Conservation (phyloP, 2,888 invertebrate genomes). For the Caenorhabditis imperialis region DNA sequence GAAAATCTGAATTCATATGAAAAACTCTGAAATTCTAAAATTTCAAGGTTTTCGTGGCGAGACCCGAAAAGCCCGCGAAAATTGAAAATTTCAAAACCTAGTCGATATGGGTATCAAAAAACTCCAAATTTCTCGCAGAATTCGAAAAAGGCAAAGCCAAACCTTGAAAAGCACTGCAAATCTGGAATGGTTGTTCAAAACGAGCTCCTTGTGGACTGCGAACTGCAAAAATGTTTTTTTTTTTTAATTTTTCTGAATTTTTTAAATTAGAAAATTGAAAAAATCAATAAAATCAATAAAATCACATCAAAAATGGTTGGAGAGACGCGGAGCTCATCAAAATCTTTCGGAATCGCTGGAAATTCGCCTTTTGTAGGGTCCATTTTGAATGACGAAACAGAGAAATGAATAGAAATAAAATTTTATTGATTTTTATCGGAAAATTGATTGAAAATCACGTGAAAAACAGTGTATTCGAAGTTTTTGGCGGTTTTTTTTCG, state of each 20-base stretch:
- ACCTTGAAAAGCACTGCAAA: constrained; percentile 52
- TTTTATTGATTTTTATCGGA: neutral
- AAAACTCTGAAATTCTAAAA: too few relatives aligned
- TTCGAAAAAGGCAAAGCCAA: too few relatives aligned
- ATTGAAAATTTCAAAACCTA: too few relatives aligned
- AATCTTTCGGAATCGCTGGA: constrained; percentile 49
- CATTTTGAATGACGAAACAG: constrained; percentile 5
- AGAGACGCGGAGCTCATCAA: constrained; percentile 30
- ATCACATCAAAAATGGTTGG: constrained; percentile 46
- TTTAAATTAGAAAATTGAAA: neutral
- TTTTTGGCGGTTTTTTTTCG: too few relatives aligned
- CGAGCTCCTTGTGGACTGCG: constrained; percentile 27
- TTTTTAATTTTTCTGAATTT: too few relatives aligned
- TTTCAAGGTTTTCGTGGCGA: too few relatives aligned
- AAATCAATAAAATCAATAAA: too few relatives aligned
- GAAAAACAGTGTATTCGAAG: neutral
- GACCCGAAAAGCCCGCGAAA: too few relatives aligned
- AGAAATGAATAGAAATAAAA: neutral
- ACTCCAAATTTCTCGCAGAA: neutral
- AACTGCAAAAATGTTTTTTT: constrained; percentile 1
- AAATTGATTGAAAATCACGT: too few relatives aligned
- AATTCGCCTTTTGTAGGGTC: constrained; percentile 38
- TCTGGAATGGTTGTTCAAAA: constrained; percentile 47
- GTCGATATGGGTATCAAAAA: too few relatives aligned
- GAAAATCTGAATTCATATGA: too few relatives aligned